Conservation (phyloP, 2,113 vertebrate genomes). For the Tichodroma muraria region DNA sequence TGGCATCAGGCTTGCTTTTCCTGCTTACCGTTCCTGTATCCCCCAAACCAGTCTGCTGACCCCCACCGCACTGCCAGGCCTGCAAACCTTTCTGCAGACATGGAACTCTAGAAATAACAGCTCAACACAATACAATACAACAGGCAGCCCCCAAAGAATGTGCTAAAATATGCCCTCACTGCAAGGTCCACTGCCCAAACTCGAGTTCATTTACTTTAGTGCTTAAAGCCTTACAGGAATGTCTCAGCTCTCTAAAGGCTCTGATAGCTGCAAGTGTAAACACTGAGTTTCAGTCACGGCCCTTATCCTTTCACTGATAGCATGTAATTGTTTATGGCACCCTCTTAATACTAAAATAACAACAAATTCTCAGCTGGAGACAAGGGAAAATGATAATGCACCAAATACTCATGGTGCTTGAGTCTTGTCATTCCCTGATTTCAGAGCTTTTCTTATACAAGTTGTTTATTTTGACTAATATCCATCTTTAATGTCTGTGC, state of each 20-base stretch:
- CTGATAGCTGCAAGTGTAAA: background rate
- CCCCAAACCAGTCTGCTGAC: background rate
- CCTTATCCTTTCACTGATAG: background rate
- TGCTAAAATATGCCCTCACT: background rate
- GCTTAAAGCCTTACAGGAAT: background rate
- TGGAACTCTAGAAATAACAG: background rate
- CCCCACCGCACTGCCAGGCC: background rate
- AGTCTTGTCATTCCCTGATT: background rate
- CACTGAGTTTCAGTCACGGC: background rate
- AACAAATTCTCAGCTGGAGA: background rate
- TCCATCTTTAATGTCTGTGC: background rate
- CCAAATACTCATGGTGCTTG: background rate
- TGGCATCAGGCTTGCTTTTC: background rate
- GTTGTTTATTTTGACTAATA: background rate
- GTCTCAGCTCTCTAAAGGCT: background rate
- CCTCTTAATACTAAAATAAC: background rate
- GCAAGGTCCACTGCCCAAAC: background rate
- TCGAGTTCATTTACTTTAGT: conserved; percentile 7
- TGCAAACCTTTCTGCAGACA: background rate
- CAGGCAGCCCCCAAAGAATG: background rate
- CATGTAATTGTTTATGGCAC: background rate
- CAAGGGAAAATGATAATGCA: background rate
- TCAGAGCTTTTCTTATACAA: background rate
- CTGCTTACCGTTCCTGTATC: background rate
- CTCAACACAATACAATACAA: background rate